A percentile compares a stretch with the other conserved stretches of the same genome.
Conservation (phyloP, 2,797 vertebrate species). For the Macropodus opercularis region DNA sequence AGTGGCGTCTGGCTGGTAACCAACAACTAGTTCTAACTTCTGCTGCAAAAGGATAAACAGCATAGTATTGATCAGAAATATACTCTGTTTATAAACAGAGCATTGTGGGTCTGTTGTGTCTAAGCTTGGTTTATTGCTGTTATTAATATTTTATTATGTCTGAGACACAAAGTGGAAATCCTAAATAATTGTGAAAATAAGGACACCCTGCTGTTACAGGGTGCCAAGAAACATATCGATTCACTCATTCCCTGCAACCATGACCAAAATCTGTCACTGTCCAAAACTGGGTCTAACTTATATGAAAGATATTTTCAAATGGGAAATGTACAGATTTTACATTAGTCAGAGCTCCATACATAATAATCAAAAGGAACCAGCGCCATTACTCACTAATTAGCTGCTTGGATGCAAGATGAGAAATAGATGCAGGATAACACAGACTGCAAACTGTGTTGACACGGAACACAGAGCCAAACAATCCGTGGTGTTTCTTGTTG, state of each 20-base stretch:
- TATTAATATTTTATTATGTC: constrained; percentile 26
- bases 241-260: constrained; percentile 33
- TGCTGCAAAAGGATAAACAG: neutral
- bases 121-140: constrained; percentile 10
- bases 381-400: constrained; percentile 65
- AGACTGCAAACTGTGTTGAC: constrained; percentile 68
- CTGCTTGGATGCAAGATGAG: constrained; percentile 56
- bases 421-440: constrained; percentile 65
- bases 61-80: neutral
- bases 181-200: constrained; percentile 32
- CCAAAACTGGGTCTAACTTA: constrained; percentile 30
- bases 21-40: neutral
- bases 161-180: constrained; percentile 18
- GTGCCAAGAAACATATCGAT: constrained; percentile 38
- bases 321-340: constrained; percentile 18
- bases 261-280: constrained; percentile 36
- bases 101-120: neutral
- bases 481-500: constrained; percentile 60
- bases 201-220: constrained; percentile 10
- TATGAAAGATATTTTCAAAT: constrained; percentile 28
- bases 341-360: constrained; percentile 43
- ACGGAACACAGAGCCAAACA: constrained; percentile 60
- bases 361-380: constrained; percentile 55
- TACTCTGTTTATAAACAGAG: constrained; percentile 3
- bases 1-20: too few relatives aligned